Conservation (phyloP, 2,888 invertebrate genomes). For the Tricholauxania praeusta region DNA sequence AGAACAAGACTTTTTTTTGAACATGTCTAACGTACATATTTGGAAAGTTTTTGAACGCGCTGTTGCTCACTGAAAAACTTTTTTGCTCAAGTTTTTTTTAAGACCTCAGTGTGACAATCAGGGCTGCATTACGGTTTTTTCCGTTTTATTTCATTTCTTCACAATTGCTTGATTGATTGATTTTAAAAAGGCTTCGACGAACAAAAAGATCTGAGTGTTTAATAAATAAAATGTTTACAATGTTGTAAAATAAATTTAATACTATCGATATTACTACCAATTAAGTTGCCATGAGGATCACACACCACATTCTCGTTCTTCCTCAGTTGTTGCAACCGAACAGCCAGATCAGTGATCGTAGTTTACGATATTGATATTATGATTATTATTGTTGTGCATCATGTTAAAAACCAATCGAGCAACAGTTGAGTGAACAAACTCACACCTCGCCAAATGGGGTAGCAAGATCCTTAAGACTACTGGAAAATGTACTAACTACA, state of each 20-base stretch:
- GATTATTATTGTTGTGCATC: constrained; percentile 4
- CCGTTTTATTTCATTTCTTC: background rate
- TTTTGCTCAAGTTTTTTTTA: too few species aligned
- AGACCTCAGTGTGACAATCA: too few species aligned
- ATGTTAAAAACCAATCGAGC: constrained; percentile 1
- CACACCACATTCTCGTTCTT: background rate
- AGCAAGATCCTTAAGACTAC: background rate
- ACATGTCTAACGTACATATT: too few species aligned
- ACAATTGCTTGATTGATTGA: background rate
- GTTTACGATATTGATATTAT: constrained; percentile 3
- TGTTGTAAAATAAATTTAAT: constrained; percentile 10
- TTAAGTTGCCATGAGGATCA: background rate
- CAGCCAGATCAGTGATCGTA: background rate
- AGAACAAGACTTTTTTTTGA: too few species aligned
- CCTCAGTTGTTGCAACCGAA: background rate
- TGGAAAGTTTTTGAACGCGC: too few species aligned
- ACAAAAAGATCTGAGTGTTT: background rate
- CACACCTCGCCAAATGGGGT: constrained; percentile 20
- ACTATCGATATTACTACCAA: background rate
- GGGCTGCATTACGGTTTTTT: too few species aligned
- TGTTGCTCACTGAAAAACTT: too few species aligned
- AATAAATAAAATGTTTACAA: background rate
- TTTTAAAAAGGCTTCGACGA: too few species aligned
- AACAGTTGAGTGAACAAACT: constrained; percentile 15
- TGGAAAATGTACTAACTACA: too few species aligned